Evolutionary conservation across 2,888 invertebrate genomes (phyloP).

Genomic region (Ochropacha duplaris): DNA sequence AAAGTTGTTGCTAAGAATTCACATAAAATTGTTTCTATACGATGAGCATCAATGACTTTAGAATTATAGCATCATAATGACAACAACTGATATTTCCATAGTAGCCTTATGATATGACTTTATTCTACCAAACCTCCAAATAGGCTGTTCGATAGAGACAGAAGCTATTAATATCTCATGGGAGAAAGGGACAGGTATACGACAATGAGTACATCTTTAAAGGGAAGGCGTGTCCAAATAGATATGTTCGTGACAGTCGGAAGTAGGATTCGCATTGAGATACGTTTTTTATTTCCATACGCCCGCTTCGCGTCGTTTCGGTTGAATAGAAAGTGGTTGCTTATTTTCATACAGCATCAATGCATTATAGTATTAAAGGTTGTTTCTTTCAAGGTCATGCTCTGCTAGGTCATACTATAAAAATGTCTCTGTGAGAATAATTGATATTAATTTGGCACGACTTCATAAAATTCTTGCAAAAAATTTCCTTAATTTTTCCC

Average conservation of each 20-base stretch:
- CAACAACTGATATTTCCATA: conserved; percentile 9
- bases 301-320: conserved; percentile 17
- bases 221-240: conserved; percentile 72
- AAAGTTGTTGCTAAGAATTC: too few relatives aligned
- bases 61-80: too few relatives aligned
- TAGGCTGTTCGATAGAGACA: conserved; percentile 36
- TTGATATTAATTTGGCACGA: too few relatives aligned
- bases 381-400: too few relatives aligned
- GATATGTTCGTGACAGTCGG: conserved; percentile 56
- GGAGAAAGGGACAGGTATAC: conserved; percentile 43
- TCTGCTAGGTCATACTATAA: too few relatives aligned
- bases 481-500: too few relatives aligned
- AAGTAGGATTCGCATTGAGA: conserved; percentile 55
- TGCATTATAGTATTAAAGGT: too few relatives aligned
- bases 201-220: conserved; percentile 33
- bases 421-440: too few relatives aligned
- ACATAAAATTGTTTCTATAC: too few relatives aligned
- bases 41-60: not conserved
- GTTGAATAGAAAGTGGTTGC: conserved; percentile 40
- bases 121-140: conserved; percentile 32
- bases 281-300: conserved; percentile 44
- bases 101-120: conserved; percentile 29
- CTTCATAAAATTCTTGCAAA: too few relatives aligned
- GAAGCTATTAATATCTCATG: conserved; percentile 13
- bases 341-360: not conserved